Base-by-base conservation (phyloP, 2,113 vertebrate genomes). In the Felis chaus region DNA sequence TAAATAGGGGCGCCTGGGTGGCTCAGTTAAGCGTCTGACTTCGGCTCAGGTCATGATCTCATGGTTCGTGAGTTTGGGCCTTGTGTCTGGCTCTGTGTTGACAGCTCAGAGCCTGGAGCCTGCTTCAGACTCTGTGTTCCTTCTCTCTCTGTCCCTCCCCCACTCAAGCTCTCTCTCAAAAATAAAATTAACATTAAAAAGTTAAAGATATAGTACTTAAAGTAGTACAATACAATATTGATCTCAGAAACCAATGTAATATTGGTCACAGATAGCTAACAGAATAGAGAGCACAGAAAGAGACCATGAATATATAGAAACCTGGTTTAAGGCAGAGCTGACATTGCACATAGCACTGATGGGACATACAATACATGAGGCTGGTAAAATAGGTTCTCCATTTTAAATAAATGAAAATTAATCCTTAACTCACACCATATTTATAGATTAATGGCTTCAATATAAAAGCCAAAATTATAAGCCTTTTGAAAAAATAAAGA, bases 391-490 rank as follows among this genome's bases (percentile, higher is more conserved):
- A 65, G n/a, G 1, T 31, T 90, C 31, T 92, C 33, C 39, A 74
- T 74, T 36, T 45, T 81, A 10, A 81, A 92, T n/a, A 63, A 96
- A 91, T 57, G 39, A 78, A 88, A 63, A 91, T 12, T 29, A 33
- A 74, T 61, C 84, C 66, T 86, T 57, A 90, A 95, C 9, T 83
- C 41, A 88, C 0, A 41, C 41, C 48, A 53, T 41, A 80, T 2
- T 21, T 74, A 80, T n/a, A 27, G n/a, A 93, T 50, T 91, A 74
- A 95, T 31, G 27, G 68, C 45, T 97, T 97, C 55, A 73, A 78
- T 73, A 95, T 45, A 16, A 81, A 98, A 95, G 39, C 57, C 50
- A 85, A 93, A 96, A 80, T 87, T 83, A 82, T 61, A 90, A 92
- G 91, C 86, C 13, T 65, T 85, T 86, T 86, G n/a, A 91, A 33